Evolutionary conservation across 1,140 invertebrate species (phyloP), one percentile per base, ranked within the genome.

Genomic region (Drosophila quadrilineata): DNA sequence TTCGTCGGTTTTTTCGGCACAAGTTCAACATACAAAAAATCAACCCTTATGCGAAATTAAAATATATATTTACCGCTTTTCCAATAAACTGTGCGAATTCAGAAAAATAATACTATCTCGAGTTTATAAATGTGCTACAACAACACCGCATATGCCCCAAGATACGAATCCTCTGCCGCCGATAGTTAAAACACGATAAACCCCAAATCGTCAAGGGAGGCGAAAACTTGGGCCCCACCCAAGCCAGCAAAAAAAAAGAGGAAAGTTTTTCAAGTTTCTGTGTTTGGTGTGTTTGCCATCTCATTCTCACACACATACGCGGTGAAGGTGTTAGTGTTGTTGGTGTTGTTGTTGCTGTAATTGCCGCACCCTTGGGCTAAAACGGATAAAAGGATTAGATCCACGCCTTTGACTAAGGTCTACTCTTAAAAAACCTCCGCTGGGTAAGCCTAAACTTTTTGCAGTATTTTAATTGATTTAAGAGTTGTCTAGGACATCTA

Each of bases 241-340:
- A 75, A 74, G 36, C 43, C 56, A 62, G 43, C 2, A 24, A 14
- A 8, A 8, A 43, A 46, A 17, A 29, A 29, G 6, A 26, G 9
- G 40, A 84, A 84, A 74, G 71, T 84, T 73, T 80, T 74, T 80
- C 75, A 80, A 80, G 77, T 71, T 40, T 56, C 50, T 67, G 56
- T 53, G 62, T 50, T 53, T 68, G 14, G 28, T 40, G 54, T 64
- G 46, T 48, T 53, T 38, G 29, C 28, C 19, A 33, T 1, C 38
- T 24, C 4, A 38, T 24, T 45, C 35, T 41, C 35, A 3, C 35
- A 26, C 16, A 10, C 21, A n/a, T n/a, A n/a, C n/a, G n/a, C n/a
- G n/a, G n/a, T n/a, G n/a, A n/a, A n/a, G n/a, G n/a, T 19, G 8
- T 2, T 2, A 16, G 40, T 24, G 10, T 52, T 67, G 58, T 60